Base-by-base conservation (phyloP, 2,888 invertebrate genomes). In the Fragum whitleyi region DNA sequence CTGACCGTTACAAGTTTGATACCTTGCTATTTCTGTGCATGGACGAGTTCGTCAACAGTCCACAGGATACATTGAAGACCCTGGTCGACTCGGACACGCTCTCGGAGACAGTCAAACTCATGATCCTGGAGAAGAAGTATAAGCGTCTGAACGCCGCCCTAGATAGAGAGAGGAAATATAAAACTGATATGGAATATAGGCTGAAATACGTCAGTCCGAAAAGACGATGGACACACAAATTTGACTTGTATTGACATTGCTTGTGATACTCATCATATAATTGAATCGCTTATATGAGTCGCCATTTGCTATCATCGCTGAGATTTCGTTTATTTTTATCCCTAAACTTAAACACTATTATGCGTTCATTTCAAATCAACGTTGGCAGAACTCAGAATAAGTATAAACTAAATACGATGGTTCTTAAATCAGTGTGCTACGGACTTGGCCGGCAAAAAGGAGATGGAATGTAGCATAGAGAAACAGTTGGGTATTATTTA, bases 141-240 rank as follows among this genome's bases (percentile, higher is more conserved):
- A 67, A 77, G 1, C 62, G 79, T 26, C 73, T 85, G 32, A 85
- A 79, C 42, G 26, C 23, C 9, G 77, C 79, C 0, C 74, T 85
- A 26, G 81, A 82, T 0, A 62, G 70, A 32, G 85, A 85, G 39
- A 77, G 79, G 42, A 74, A 62, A 62, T 81, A 82, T 53, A 81
- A 77, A 57, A 19, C 57, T 9, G 74, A 85, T 11, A 72, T 59
- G 19, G 85, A 85, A 26, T 62, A 36, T 47, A 57, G 74, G 57
- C 75, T 82, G 1, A 77, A 70, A 19, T 28, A 11, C 1, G 69
- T 77, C 53, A 71, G 75, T 0, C 82, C 81, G 11, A 79, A 65
- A 53, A 77, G 70, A 57, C 57, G 74, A 55, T 85, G 85, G 85
- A 77, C 79, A 3, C 81, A 81, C 53, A 85, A 81, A 68, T 85